Evolutionary conservation across 2,888 invertebrate genomes (phyloP), one percentile per base, ranked within the genome.

Genomic region (Acholoe squamosa): DNA sequence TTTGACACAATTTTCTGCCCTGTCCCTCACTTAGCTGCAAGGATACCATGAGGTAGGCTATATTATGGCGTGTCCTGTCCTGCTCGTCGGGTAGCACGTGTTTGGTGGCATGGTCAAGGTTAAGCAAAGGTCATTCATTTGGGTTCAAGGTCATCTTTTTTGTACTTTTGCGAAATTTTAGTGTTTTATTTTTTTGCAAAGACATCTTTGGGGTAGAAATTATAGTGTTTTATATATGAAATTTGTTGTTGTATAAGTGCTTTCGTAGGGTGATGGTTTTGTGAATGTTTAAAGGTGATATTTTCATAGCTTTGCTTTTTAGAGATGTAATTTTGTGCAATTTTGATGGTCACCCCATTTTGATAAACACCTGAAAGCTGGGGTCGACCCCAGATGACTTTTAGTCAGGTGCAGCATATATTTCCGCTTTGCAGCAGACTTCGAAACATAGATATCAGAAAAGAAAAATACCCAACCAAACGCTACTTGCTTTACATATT

Each of bases 31-130:
- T 67, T 89, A 89, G 89, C 89, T 89, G 89, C 89, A 89, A 89
- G 89, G 89, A 89, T 31, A 34, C 61, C 22, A 89, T 89, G 89
- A 89, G 89, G 89, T 89, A 89, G 89, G 89, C 31, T 67, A 89
- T 43, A 43, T n/a, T n/a, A n/a, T 67, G 61, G 43, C 61, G 67
- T 56, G 61, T 89, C 28, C 0, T 89, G 56, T 67, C 52, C 86
- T 86, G 86, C 86, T 80, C 86, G 54, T 86, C 86, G 10, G 19
- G 86, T 86, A 86, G 86, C 86, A 86, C 52, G 86, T 86, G 86
- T 86, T 86, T 54, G 86, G 86, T 86, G 86, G 86, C 54, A 71
- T 71, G 71, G 71, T 71, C 71, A 71, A 71, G 71, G 71, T 71
- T 71, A 71, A 71, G 71, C 71, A 25, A 71, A 71, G 28, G 25